A percentile compares a stretch with the other conserved stretches of the same genome.
Evolutionary conservation across 1,140 invertebrate genomes (phyloP).

Genomic region (Drosophila arawakana): DNA sequence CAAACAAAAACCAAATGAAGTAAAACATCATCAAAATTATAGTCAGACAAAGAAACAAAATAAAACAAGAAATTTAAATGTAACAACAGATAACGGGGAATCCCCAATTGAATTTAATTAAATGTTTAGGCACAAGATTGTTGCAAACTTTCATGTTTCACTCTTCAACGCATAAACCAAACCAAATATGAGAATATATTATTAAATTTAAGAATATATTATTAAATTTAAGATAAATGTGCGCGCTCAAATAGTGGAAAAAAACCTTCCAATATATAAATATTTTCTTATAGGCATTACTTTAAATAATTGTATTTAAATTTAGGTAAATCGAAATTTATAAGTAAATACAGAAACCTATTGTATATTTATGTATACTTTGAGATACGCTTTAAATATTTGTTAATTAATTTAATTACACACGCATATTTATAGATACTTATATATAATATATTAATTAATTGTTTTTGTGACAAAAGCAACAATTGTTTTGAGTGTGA

Average conservation of each 20-base stretch:
- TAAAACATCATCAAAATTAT: conserved; percentile 22
- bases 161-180: conserved; percentile 31
- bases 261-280: background rate
- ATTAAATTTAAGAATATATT: conserved; percentile 34
- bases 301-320: conserved; percentile 70
- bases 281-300: conserved; percentile 64
- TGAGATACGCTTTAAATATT: conserved; percentile 70
- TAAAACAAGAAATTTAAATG: conserved; percentile 16
- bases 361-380: conserved; percentile 61
- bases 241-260: conserved; percentile 60
- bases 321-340: conserved; percentile 52
- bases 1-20: background rate
- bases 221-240: conserved; percentile 44
- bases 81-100: conserved; percentile 22
- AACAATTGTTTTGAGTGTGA: conserved; percentile 62
- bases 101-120: conserved; percentile 66
- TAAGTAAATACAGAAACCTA: conserved; percentile 14
- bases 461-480: conserved; percentile 63
- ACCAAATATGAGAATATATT: conserved; percentile 36
- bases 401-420: conserved; percentile 69
- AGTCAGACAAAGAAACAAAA: conserved; percentile 3
- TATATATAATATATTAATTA: conserved; percentile 6
- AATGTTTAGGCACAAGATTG: conserved; percentile 71
- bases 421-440: conserved; percentile 5
- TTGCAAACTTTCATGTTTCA: conserved; percentile 73